Conservation (phyloP, 2,113 vertebrate species). For the Neogobius melanostomus region DNA sequence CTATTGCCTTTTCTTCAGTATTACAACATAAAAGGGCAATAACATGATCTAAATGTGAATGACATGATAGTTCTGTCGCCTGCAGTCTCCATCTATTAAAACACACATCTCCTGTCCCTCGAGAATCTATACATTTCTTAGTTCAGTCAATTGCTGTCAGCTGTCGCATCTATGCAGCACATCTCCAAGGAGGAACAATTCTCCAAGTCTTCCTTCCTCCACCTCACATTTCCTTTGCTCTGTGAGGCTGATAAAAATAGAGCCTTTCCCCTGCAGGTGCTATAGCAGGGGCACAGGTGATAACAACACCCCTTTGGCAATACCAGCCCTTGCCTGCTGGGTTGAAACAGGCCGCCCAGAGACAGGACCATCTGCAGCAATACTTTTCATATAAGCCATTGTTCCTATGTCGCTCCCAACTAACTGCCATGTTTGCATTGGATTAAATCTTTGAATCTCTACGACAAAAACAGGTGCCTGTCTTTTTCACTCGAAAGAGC, state of each 20-base stretch:
- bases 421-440: constrained; percentile 37
- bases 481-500: constrained; percentile 33
- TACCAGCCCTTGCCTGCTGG: constrained; percentile 51
- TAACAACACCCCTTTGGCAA: constrained; percentile 58
- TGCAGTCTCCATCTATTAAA: no score
- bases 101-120: not conserved
- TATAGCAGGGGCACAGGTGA: constrained; percentile 65
- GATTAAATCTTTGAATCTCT: constrained; percentile 42
- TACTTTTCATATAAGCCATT: constrained; percentile 37
- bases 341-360: constrained; percentile 53
- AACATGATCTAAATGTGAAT: no score
- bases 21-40: no score
- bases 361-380: constrained; percentile 62
- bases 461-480: constrained; percentile 30
- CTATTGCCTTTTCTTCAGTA: no score
- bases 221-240: constrained; percentile 54
- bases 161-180: constrained; percentile 14
- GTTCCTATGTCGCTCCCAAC: constrained; percentile 29
- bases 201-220: constrained; percentile 17
- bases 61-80: no score
- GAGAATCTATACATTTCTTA: constrained; percentile 13
- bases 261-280: constrained; percentile 49
- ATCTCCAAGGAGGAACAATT: constrained; percentile 27
- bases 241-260: constrained; percentile 66
- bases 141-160: constrained; percentile 20